Percentiles rank a stretch among this genome's conserved stretches.
Conservation (phyloP, 2,113 vertebrate genomes). For the Baryphthengus martii region DNA sequence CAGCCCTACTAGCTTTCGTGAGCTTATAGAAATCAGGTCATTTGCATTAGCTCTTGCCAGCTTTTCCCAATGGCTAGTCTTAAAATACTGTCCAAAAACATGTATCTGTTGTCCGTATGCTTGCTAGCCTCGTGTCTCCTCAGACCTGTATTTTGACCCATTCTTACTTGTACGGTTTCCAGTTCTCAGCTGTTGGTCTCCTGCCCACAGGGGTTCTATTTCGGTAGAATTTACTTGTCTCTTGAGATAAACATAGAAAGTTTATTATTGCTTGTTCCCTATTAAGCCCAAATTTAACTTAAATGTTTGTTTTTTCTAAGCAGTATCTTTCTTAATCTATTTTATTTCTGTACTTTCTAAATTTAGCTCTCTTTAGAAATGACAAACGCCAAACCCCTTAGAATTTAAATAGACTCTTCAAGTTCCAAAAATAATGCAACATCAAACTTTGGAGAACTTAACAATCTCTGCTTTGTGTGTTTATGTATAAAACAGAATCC, state of each 20-base stretch:
- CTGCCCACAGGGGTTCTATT: constrained; percentile 11
- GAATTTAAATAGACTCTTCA: neutral
- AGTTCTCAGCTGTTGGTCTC: neutral
- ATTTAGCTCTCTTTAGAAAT: neutral
- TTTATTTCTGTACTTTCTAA: constrained; percentile 9
- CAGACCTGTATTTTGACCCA: neutral
- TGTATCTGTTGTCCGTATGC: neutral
- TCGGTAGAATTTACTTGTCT: neutral
- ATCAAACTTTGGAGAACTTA: neutral
- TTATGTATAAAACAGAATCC: neutral
- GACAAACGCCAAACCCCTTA: neutral
- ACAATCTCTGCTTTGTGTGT: neutral
- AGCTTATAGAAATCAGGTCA: neutral
- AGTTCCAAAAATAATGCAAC: neutral
- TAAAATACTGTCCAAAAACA: neutral
- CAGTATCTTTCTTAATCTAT: neutral
- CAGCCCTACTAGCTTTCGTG: neutral
- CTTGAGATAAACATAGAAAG: constrained; percentile 16
- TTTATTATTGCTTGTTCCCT: neutral
- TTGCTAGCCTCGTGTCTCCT: neutral
- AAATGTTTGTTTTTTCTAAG: neutral
- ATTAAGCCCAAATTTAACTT: neutral
- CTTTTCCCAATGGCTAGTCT: neutral
- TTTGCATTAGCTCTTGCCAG: neutral
- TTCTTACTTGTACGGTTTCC: neutral